Percentiles rank a stretch among this genome's conserved stretches.
Evolutionary conservation across 1,140 invertebrate species (phyloP).

Genomic region (Pogonus chalceus): DNA sequence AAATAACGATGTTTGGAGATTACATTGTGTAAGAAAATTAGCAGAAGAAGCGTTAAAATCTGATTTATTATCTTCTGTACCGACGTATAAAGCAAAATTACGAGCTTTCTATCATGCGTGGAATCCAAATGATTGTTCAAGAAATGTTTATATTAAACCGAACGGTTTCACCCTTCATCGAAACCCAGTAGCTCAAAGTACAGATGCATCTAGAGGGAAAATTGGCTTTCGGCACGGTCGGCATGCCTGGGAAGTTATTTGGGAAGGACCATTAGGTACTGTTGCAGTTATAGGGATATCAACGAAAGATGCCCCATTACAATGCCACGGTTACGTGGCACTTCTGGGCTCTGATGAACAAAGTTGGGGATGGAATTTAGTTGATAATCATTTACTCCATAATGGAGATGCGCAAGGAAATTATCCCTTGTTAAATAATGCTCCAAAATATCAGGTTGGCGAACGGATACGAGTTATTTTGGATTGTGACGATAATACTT

Average conservation of each 20-base stretch:
- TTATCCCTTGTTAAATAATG: conserved; percentile 93
- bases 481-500: conserved; percentile 93
- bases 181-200: conserved; percentile 97
- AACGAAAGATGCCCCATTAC: conserved; percentile 83
- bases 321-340: conserved; percentile 89
- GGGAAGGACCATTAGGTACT: conserved; percentile 95
- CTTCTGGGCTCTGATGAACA: conserved; percentile 91
- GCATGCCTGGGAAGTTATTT: conserved; percentile 97
- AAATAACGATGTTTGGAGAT: conserved; percentile 91
- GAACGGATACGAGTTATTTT: conserved; percentile 93
- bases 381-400: conserved; percentile 94
- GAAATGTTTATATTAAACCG: conserved; percentile 93
- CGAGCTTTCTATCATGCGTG: conserved; percentile 91
- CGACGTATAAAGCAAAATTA: conserved; percentile 89
- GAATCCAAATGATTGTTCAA: conserved; percentile 94
- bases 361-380: conserved; percentile 98
- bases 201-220: conserved; percentile 91
- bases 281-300: conserved; percentile 93
- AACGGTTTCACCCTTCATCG: conserved; percentile 95
- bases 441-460: conserved; percentile 96
- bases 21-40: conserved; percentile 79
- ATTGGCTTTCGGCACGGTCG: conserved; percentile 87
- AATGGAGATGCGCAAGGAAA: conserved; percentile 93
- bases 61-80: conserved; percentile 79
- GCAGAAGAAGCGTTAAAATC: conserved; percentile 87